Percentiles rank a stretch among this genome's conserved stretches.
Conservation (phyloP, 2,888 invertebrate genomes). For the Dicranocentrus wangi region DNA sequence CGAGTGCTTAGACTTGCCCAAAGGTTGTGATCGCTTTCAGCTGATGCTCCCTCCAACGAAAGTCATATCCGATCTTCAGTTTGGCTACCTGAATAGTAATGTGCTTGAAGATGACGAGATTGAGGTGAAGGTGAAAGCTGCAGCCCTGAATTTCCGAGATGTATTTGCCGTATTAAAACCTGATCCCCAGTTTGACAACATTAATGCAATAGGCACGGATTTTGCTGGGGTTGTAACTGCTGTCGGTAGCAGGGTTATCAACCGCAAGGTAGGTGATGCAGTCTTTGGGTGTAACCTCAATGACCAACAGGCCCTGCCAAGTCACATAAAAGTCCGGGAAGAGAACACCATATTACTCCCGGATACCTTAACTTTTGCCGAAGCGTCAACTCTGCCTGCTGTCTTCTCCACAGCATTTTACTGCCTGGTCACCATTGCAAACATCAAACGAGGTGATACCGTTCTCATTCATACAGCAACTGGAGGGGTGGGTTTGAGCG, state of each 20-base stretch:
- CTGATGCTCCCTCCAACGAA: conserved; percentile 34
- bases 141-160: conserved; percentile 50
- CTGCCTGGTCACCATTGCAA: conserved; percentile 38
- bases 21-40: conserved; percentile 15
- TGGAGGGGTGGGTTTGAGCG: conserved; percentile 62
- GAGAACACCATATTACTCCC: conserved; percentile 34
- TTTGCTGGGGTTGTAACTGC: conserved; percentile 78
- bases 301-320: conserved; percentile 19
- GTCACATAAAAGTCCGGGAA: conserved; percentile 30
- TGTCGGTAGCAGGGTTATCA: conserved; percentile 77
- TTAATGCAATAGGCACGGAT: conserved; percentile 79
- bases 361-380: conserved; percentile 26
- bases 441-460: conserved; percentile 36
- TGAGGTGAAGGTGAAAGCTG: conserved; percentile 33
- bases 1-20: conserved; percentile 6
- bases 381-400: conserved; percentile 50
- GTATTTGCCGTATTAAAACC: conserved; percentile 57
- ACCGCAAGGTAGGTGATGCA: conserved; percentile 80
- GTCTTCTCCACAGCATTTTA: conserved; percentile 43
- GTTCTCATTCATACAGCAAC: conserved; percentile 63
- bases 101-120: conserved; percentile 14
- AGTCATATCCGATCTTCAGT: conserved; percentile 28
- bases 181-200: neutral
- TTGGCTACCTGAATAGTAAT: neutral
- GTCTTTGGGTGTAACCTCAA: conserved; percentile 76